Conservation (phyloP, 2,888 invertebrate genomes). For the Coleophora flavipennella region DNA sequence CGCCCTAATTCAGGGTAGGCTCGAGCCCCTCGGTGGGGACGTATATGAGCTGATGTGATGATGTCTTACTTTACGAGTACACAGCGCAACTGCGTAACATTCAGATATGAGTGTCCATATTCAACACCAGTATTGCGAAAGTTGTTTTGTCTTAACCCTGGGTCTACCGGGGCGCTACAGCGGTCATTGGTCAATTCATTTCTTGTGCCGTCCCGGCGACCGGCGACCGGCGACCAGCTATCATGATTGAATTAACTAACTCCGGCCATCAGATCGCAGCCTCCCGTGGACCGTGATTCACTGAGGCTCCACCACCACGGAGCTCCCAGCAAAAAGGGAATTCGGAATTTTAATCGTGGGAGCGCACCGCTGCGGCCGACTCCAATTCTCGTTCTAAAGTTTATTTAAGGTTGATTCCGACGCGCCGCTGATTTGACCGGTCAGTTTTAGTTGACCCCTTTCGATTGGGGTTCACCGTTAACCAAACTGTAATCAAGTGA, state of each 20-base stretch:
- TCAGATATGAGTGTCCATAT: too few species aligned
- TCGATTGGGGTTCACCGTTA: constrained; percentile 30
- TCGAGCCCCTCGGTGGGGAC: too few species aligned
- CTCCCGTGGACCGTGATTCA: too few species aligned
- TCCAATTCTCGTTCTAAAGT: constrained; percentile 21
- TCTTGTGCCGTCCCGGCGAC: constrained; percentile 36
- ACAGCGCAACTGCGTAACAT: too few species aligned
- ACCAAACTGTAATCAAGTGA: constrained; percentile 5
- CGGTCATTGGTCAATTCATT: constrained; percentile 69
- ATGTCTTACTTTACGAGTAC: too few species aligned
- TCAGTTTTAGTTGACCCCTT: constrained; percentile 38
- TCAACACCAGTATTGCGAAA: too few species aligned
- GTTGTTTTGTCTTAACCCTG: constrained; percentile 26
- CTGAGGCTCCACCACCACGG: constrained; percentile 19
- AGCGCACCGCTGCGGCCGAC: constrained; percentile 29
- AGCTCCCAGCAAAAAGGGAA: constrained; percentile 47
- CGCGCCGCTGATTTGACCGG: constrained; percentile 36
- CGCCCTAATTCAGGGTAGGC: too few species aligned
- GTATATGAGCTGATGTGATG: too few species aligned
- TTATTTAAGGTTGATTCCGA: constrained; percentile 64
- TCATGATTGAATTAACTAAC: constrained; percentile 65
- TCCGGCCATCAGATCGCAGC: background rate
- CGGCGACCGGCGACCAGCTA: constrained; percentile 36
- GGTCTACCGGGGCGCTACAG: constrained; percentile 26
- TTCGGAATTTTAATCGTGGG: constrained; percentile 59